Evolutionary conservation across 1,140 invertebrate species (phyloP).

Genomic region (Oncopeltus fasciatus): DNA sequence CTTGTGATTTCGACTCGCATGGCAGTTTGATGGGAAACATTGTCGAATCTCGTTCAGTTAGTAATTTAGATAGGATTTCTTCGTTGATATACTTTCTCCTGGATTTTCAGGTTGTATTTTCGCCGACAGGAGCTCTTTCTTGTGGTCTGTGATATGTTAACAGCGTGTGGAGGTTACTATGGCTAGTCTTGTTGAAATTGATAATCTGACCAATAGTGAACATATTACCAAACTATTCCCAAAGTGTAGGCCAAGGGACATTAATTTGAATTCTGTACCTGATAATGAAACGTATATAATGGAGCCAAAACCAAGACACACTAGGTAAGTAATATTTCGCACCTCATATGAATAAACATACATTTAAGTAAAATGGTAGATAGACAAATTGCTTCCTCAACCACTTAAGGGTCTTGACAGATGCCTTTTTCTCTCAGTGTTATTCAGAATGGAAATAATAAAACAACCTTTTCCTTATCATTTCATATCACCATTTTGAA

Average conservation of each 20-base stretch:
- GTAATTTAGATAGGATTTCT: not conserved
- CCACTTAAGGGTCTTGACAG: too few relatives aligned
- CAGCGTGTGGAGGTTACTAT: constrained; percentile 15
- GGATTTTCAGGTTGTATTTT: too few relatives aligned
- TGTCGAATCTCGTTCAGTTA: too few relatives aligned
- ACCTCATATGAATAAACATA: too few relatives aligned
- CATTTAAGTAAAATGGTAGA: too few relatives aligned
- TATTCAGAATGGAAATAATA: too few relatives aligned
- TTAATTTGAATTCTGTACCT: constrained; percentile 40
- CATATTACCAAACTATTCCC: constrained; percentile 68
- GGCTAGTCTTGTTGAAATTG: constrained; percentile 22
- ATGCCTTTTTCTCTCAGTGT: too few relatives aligned
- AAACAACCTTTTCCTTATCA: too few relatives aligned
- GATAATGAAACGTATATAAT: constrained; percentile 21
- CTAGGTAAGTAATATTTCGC: constrained; percentile 15
- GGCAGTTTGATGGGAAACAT: constrained; percentile 4
- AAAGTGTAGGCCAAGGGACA: constrained; percentile 57
- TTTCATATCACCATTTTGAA: too few relatives aligned
- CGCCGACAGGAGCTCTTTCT: not conserved
- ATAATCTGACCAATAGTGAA: constrained; percentile 39
- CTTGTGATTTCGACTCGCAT: not conserved
- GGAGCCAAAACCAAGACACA: constrained; percentile 14
- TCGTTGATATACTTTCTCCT: not conserved
- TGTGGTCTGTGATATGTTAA: not conserved
- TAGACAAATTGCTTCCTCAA: too few relatives aligned